Base-by-base conservation (phyloP, 1,140 invertebrate species). In the Bombus turneri region DNA sequence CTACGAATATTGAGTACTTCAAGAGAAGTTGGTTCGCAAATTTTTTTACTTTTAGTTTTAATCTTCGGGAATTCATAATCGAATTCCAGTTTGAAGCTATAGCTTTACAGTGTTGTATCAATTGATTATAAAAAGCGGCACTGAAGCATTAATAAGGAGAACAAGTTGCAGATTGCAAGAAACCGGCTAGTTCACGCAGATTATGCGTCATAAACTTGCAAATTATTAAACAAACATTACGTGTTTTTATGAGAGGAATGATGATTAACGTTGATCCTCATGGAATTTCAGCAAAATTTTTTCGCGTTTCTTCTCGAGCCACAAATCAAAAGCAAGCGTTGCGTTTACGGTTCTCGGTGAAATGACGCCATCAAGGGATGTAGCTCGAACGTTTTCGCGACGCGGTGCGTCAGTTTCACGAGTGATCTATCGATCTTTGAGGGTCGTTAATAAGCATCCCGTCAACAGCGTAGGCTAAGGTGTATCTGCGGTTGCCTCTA, bases 371-470 rank as follows among this genome's bases (percentile, higher is more conserved):
- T 31, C 37, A 41, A 69, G 72, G 66, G 73, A 47, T 39, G 69
- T 62, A 12, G 10, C 64, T 59, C 43, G 57, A 59, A 28, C 39
- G 47, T 87, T 88, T 83, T 74, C 72, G 39, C 80, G 71, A 72
- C 41, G 31, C 13, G 9, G 6, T 28, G 66, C 39, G 68, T 53
- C 76, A 47, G 28, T 85, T 77, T 73, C 64, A 64, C 83, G 62
- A 73, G 41, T 71, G 69, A 91, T 91, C 74, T 83, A 88, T 89
- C 83, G 85, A 86, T 87, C 75, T 84, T 78, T 73, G 41, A 34
- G 43, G 57, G 72, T 47, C 64, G 75, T 86, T 88, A 90, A 90
- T 87, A 88, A 89, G 62, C 86, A 39, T 81, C n/a, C 53, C 37
- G 64, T 31, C 69, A 87, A 78, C 59, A 76, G 64, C 62, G 53